Base-by-base conservation (phyloP, 2,797 vertebrate species). In the Mastacembelus armatus region DNA sequence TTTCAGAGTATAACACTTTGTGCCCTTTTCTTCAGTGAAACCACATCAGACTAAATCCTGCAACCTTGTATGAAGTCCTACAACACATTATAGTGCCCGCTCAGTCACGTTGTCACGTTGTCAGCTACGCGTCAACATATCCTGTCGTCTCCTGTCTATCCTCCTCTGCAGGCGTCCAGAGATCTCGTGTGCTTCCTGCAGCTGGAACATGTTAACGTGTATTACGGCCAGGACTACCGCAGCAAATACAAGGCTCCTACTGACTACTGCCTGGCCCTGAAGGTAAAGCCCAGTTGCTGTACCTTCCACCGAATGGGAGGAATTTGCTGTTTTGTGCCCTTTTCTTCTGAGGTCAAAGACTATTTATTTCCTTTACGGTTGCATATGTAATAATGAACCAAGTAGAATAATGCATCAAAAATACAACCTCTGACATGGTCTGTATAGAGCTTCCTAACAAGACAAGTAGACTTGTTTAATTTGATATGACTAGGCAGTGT, bases 191-290 rank as follows among this genome's bases (percentile, higher is more conserved):
- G 98, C 88, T 98, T 99, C 86, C 94, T 99, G 16, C 98, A 99
- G 87, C 81, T 99, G 79, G 97, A 99, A 81, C 98, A 99, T 2
- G 96, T 99, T 10, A 99, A 98, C 22, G 94, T 99, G 71, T 99
- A 99, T 70, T 96, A 97, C 11, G 98, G 98, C 1, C 97, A 99
- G 85, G 96, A 99, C 85, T 99, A 98, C 86, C 95, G 97, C 76
- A 97, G 95, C 92, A 99, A 99, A 62, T 98, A 99, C 90, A 99
- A 97, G 89, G 96, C 98, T 51, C 98, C 98, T 1, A 97, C 97
- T 3, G 98, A 99, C 92, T 98, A 97, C 66, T 99, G 98, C 80
- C 89, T 98, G 65, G 97, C 95, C 16, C 92, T 99, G 7, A 99
- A 99, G 96, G 98, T 98, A 66, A 78, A 50, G 33, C 18, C 5